Evolutionary conservation across 2,797 vertebrate species (phyloP), one percentile per base, ranked within the genome.

Genomic region (Geotrypetes seraphini): DNA sequence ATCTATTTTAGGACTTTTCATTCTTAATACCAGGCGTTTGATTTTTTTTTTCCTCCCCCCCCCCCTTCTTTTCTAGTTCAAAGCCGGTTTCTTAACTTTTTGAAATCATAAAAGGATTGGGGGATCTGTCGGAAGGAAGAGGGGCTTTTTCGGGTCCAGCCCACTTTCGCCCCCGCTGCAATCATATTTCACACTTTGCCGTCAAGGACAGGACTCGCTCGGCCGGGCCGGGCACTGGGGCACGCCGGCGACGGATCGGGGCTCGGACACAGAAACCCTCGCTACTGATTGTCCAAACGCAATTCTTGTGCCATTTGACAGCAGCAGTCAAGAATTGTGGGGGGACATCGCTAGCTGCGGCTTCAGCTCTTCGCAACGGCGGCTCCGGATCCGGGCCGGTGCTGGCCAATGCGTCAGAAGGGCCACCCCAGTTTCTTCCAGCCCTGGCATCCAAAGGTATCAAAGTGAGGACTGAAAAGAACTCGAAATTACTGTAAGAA

Each of bases 231-330:
- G n/a, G n/a, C n/a, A n/a, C n/a, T n/a, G n/a, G 21, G 31, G 26
- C 41, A 23, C 44, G 40, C 36, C 26, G 52, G 43, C 25, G 50
- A 51, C 43, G 50, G n/a, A n/a, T 72, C 80, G 79, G 79, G 80
- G n/a, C n/a, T n/a, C n/a, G n/a, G n/a, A n/a, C n/a, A n/a, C n/a
- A n/a, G n/a, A n/a, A n/a, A n/a, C n/a, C n/a, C 71, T 83, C 83
- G 86, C 86, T 78, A 57, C 79, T 98, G 95, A 98, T 98, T 98
- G 95, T 98, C 95, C 95, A 98, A 98, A 98, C 93, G 95, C 95
- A 98, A 98, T 98, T 98, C 93, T 98, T 97, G 95, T 91, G 82
- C 86, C 78, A 86, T 86, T 87, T 85, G 78, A 73, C 72, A 75
- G 50, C 68, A 63, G 76, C 84, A 86, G 83, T 87, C 92, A 92